Evolutionary conservation across 2,888 invertebrate species (phyloP).

Genomic region (Neoscelio sp.): DNA sequence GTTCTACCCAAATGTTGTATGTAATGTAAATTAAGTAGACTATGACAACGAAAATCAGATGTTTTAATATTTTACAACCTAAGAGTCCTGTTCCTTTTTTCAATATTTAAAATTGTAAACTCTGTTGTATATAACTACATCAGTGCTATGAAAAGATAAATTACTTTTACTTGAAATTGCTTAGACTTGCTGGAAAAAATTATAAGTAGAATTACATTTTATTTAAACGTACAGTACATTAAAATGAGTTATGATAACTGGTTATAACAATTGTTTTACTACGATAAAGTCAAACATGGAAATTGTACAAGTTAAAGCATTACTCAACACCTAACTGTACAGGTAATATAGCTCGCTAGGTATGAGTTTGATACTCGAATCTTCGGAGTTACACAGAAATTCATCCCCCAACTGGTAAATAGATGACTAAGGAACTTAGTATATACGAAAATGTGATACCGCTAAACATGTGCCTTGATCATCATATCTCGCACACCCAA

Average conservation of each 20-base stretch:
- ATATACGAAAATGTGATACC: slow-evolving; percentile 33
- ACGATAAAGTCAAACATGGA: slow-evolving; percentile 42
- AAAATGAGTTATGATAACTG: slow-evolving; percentile 18
- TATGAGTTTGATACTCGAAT: slow-evolving; percentile 51
- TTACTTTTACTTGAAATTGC: neutral
- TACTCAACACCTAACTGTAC: slow-evolving; percentile 52
- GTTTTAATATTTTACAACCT: too few species aligned
- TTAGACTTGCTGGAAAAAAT: too few species aligned
- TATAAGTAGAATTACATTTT: neutral
- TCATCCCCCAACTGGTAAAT: slow-evolving; percentile 45
- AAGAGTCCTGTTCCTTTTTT: neutral
- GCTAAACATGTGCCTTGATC: neutral
- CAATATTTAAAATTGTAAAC: slow-evolving; percentile 7
- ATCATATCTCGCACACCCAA: slow-evolving; percentile 18
- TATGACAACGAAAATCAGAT: slow-evolving; percentile 2
- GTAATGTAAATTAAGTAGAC: slow-evolving; percentile 44
- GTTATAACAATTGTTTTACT: slow-evolving; percentile 42
- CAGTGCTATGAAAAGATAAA: too few species aligned
- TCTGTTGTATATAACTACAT: slow-evolving; percentile 9
- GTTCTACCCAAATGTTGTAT: slow-evolving; percentile 45
- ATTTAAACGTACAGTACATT: slow-evolving; percentile 12
- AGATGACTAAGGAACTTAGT: slow-evolving; percentile 49
- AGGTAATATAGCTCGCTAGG: slow-evolving; percentile 50
- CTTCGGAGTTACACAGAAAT: slow-evolving; percentile 54
- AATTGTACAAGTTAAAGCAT: slow-evolving; percentile 55